These are phyloP conservation scores for Hypotaenidia philippensis DNA, from an alignment of 2,797 vertebrate genomes.

Conservation along the genomic window DNA sequence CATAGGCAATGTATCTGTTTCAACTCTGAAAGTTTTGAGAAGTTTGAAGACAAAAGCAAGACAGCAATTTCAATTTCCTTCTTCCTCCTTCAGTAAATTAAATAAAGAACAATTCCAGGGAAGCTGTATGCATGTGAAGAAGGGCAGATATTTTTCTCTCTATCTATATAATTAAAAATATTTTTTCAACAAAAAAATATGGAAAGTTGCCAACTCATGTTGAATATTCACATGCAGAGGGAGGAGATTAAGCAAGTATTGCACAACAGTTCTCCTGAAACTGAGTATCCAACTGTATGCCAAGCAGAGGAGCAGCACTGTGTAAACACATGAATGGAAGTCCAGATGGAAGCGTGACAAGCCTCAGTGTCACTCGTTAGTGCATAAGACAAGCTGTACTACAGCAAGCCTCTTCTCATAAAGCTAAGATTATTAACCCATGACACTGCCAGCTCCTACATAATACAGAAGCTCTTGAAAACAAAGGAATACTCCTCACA, in stretches of 20 bases:
- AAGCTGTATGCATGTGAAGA: background rate
- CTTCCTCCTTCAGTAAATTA: background rate
- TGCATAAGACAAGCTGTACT: rapidly evolving
- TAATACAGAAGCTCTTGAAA: background rate
- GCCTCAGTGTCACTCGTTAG: background rate
- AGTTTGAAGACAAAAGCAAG: background rate
- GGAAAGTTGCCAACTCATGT: background rate
- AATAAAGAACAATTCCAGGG: background rate
- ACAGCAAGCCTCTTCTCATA: background rate
- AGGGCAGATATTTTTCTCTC: background rate
- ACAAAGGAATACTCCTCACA: background rate
- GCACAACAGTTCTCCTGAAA: background rate
- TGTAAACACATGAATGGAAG: background rate
- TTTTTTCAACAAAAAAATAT: background rate
- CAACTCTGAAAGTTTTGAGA: background rate
- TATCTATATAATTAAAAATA: background rate
- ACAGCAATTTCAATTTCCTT: background rate
- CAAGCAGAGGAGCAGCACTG: background rate
- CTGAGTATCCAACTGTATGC: background rate
- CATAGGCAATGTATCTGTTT: background rate
- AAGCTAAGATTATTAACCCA: background rate
- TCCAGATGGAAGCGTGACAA: background rate
- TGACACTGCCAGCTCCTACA: background rate
- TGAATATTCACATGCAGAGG: background rate
- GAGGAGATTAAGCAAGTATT: background rate